phyloP scores from a whole-genome alignment of 2,888 invertebrate species.

The Tholera decimalis region DNA sequence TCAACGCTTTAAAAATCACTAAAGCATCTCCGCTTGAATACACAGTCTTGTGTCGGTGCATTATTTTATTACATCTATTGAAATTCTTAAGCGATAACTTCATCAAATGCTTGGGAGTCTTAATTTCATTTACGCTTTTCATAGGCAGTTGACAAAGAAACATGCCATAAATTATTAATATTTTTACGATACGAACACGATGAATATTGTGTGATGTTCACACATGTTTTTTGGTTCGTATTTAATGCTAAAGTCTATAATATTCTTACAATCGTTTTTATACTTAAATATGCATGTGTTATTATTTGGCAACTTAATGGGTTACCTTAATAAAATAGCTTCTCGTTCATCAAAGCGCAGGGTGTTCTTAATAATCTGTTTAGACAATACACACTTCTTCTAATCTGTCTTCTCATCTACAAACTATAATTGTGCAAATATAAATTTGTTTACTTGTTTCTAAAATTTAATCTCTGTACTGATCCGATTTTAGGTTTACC shows the following conservation, averaged over 20 bases:
- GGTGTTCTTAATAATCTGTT: no score
- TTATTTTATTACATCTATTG: constrained; percentile 30
- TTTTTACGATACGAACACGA: not conserved
- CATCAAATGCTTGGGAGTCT: not conserved
- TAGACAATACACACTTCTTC: no score
- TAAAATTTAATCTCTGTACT: no score
- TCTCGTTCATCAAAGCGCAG: no score
- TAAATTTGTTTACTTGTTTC: no score
- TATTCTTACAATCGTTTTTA: not conserved
- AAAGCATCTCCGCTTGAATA: constrained; percentile 25
- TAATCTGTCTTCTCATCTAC: no score
- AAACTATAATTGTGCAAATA: no score
- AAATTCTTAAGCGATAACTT: constrained; percentile 6
- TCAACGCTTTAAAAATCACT: constrained; percentile 34
- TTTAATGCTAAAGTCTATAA: not conserved
- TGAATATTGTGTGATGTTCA: not conserved
- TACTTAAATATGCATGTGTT: not conserved
- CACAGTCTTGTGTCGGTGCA: constrained; percentile 11
- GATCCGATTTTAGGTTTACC: no score
- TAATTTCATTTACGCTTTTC: not conserved
- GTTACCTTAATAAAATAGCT: no score
- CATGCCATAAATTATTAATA: not conserved
- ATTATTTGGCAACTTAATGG: no score
- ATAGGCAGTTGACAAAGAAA: not conserved
- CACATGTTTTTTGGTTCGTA: not conserved